Evolutionary conservation across 2,888 invertebrate genomes (phyloP).

Genomic region (Meteorus cinctellus): DNA sequence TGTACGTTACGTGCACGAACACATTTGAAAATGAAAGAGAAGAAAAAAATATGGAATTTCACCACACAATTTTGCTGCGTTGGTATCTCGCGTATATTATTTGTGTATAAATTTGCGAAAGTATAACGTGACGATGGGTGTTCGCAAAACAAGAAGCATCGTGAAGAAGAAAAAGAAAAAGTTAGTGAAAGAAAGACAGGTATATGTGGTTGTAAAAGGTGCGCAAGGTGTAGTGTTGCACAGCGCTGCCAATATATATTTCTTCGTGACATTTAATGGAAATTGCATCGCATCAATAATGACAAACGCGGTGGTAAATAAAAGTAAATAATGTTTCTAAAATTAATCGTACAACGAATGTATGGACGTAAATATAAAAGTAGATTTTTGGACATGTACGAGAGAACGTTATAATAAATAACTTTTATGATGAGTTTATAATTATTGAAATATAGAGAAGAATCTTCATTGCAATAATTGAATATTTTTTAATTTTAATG

Average conservation of each 20-base stretch:
- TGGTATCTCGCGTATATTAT: not conserved
- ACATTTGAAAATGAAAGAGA: not conserved
- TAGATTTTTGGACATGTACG: too few species aligned
- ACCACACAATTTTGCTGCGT: slow-evolving; percentile 28
- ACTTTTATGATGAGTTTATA: too few species aligned
- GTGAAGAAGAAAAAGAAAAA: not conserved
- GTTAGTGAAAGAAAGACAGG: slow-evolving; percentile 33
- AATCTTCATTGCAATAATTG: too few species aligned
- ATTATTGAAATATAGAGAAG: too few species aligned
- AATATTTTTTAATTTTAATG: too few species aligned
- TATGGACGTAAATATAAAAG: slow-evolving; percentile 56
- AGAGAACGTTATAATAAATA: too few species aligned
- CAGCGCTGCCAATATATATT: not conserved
- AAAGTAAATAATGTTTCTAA: slow-evolving; percentile 28
- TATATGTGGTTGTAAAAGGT: slow-evolving; percentile 45
- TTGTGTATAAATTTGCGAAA: slow-evolving; percentile 46
- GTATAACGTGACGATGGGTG: slow-evolving; percentile 46
- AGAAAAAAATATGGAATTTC: slow-evolving; percentile 31
- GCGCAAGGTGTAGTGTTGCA: not conserved
- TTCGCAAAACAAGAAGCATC: not conserved
- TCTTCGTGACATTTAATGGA: not conserved
- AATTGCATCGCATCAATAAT: not conserved
- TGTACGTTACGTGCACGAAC: not conserved
- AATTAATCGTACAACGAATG: slow-evolving; percentile 53
- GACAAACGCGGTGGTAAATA: not conserved